phyloP scores from a whole-genome alignment of 2,797 vertebrate species.

The Galagoides demidoff region DNA sequence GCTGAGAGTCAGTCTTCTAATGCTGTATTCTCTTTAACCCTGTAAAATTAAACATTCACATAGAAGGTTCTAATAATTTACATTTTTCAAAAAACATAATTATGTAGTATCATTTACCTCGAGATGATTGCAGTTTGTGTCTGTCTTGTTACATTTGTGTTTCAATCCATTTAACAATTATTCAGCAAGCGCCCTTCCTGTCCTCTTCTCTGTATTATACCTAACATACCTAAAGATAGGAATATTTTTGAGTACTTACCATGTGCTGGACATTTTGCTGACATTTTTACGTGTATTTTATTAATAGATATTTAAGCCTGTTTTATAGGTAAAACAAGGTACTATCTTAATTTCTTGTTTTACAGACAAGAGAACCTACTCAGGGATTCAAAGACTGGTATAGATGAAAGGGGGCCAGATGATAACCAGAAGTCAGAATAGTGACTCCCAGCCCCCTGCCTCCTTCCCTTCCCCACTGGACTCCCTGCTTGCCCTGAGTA shows the following conservation, averaged over 20 bases:
- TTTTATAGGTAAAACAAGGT: neutral
- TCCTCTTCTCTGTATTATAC: neutral
- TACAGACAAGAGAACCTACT: neutral
- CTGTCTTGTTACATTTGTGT: neutral
- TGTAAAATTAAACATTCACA: neutral
- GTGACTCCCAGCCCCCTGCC: neutral
- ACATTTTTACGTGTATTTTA: neutral
- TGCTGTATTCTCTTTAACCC: neutral
- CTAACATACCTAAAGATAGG: neutral
- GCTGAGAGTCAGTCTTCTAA: neutral
- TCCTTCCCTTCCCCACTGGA: neutral
- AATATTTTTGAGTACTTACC: neutral
- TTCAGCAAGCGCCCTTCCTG: neutral
- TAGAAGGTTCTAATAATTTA: neutral
- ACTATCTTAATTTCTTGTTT: neutral
- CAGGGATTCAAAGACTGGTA: too few species aligned
- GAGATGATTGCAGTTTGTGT: neutral
- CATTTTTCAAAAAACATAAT: neutral
- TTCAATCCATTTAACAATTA: neutral
- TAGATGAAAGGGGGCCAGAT: neutral
- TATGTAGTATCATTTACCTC: neutral
- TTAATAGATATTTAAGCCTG: neutral
- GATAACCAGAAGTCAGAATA: neutral
- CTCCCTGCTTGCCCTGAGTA: neutral
- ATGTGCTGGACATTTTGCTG: neutral